Evolutionary conservation across 23 tunicate genomes (phyloP).

Genomic region (Styela clava): DNA sequence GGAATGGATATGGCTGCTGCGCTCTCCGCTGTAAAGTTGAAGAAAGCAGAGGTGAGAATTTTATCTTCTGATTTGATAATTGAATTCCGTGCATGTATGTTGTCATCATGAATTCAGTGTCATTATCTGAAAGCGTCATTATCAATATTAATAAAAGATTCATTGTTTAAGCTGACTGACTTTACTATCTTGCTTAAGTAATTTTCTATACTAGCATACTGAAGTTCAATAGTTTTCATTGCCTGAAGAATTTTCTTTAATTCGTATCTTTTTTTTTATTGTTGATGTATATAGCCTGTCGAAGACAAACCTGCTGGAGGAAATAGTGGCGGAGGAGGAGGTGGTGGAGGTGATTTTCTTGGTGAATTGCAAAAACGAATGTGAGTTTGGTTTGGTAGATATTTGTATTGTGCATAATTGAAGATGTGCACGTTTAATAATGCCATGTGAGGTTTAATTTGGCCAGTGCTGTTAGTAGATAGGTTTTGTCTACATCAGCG

Average conservation of each 20-base stretch:
- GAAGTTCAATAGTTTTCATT: too few species aligned
- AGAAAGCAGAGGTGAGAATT: slow-evolving; percentile 43
- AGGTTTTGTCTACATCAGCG: too few species aligned
- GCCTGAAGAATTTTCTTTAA: too few species aligned
- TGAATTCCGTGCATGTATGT: too few species aligned
- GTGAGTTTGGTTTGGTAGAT: slow-evolving; percentile 12
- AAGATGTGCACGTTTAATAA: background rate
- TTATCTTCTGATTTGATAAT: slow-evolving; percentile 3
- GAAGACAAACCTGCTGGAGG: slow-evolving; percentile 29
- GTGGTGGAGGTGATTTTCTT: slow-evolving; percentile 81
- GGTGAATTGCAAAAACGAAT: slow-evolving; percentile 78
- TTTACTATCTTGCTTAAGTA: too few species aligned
- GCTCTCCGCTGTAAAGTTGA: slow-evolving; percentile 43
- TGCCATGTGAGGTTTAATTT: background rate
- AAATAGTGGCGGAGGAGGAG: slow-evolving; percentile 44
- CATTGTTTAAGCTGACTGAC: too few species aligned
- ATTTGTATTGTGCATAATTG: background rate
- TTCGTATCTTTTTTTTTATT: too few species aligned
- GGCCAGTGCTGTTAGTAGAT: too few species aligned
- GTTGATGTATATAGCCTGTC: slow-evolving; percentile 25
- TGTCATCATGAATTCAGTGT: too few species aligned
- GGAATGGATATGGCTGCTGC: slow-evolving; percentile 55
- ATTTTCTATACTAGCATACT: too few species aligned
- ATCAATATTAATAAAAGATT: too few species aligned
- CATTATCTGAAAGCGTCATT: too few species aligned